phyloP scores from a whole-genome alignment of 2,888 invertebrate genomes.

The Limnephilus marmoratus region DNA sequence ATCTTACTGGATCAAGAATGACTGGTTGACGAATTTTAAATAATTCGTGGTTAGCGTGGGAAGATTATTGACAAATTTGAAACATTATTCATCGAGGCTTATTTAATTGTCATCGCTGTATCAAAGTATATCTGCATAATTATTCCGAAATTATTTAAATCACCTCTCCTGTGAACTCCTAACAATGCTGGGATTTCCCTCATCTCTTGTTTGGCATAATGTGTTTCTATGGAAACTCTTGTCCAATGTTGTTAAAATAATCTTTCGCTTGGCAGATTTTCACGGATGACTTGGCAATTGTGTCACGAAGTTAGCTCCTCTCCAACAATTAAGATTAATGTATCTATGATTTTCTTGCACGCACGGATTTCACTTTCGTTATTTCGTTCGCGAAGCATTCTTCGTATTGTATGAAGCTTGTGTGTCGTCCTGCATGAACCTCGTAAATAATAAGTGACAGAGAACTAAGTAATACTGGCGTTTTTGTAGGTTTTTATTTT shows the following conservation, averaged over 20 bases:
- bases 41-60: neutral
- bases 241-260: neutral
- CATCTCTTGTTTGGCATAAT: neutral
- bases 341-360: neutral
- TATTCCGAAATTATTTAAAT: neutral
- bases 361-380: neutral
- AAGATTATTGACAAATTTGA: neutral
- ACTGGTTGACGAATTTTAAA: neutral
- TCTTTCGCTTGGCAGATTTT: neutral
- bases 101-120: neutral
- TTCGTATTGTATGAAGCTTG: neutral
- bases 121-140: neutral
- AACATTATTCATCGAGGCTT: neutral
- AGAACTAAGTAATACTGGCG: neutral
- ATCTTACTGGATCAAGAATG: too few relatives aligned
- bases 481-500: neutral
- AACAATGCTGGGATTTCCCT: too few relatives aligned
- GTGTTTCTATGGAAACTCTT: conserved; percentile 2
- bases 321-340: neutral
- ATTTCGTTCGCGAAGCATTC: neutral
- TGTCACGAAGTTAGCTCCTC: conserved; percentile 12
- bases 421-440: neutral
- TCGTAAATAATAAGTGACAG: neutral
- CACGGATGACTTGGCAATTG: neutral
- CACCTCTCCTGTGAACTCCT: too few relatives aligned